Percentiles rank a stretch among this genome's conserved stretches.
Conservation (phyloP, 2,113 vertebrate species). For the Scatophagus argus region DNA sequence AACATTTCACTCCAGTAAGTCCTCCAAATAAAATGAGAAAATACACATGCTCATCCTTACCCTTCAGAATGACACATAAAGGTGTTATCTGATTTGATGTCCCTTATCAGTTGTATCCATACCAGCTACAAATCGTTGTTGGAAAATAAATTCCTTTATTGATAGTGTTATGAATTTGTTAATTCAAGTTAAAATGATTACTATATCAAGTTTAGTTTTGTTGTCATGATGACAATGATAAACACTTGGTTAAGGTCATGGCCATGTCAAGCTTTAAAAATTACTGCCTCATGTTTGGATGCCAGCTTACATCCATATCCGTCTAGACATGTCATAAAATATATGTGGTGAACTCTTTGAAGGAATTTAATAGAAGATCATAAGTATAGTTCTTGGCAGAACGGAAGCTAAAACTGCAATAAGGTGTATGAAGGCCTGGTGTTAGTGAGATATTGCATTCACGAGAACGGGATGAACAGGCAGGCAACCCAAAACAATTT, state of each 20-base stretch:
- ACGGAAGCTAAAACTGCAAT: too few relatives aligned
- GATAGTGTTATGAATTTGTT: neutral
- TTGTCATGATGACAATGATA: neutral
- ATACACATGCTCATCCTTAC: neutral
- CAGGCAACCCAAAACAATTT: too few relatives aligned
- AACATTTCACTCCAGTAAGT: neutral
- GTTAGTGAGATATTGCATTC: too few relatives aligned
- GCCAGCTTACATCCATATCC: too few relatives aligned
- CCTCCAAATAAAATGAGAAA: neutral
- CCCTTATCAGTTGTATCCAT: neutral
- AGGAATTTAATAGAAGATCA: too few relatives aligned
- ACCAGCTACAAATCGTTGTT: neutral
- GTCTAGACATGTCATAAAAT: too few relatives aligned
- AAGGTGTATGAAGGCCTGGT: too few relatives aligned
- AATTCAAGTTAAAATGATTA: neutral
- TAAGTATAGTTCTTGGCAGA: too few relatives aligned
- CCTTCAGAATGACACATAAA: neutral
- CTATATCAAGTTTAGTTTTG: neutral
- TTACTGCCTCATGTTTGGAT: too few relatives aligned
- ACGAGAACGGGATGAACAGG: too few relatives aligned
- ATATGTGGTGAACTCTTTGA: too few relatives aligned
- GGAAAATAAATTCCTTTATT: neutral
- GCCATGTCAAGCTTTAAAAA: neutral
- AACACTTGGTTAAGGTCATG: neutral
- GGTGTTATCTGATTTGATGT: neutral